These are phyloP conservation scores for Hirtodrosophila duncani DNA, from an alignment of 2,888 invertebrate species.

Conservation along the genomic window DNA sequence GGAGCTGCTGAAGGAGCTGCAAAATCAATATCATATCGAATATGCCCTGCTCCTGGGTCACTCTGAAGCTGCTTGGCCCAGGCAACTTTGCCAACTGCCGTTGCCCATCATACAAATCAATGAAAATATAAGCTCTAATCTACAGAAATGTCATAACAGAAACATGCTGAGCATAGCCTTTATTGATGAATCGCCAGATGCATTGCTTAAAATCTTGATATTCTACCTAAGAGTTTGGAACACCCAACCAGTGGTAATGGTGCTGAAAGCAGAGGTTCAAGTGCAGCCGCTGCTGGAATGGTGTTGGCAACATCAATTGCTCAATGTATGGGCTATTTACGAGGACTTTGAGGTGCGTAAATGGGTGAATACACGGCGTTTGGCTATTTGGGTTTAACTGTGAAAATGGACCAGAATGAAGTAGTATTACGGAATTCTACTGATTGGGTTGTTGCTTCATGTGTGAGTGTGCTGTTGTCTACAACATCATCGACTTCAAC, in stretches of 20 bases:
- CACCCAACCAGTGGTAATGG: slow-evolving; percentile 17
- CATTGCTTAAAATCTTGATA: slow-evolving; percentile 3
- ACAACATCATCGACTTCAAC: neutral
- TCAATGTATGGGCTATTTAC: slow-evolving; percentile 55
- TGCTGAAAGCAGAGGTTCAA: neutral
- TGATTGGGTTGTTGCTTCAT: no score
- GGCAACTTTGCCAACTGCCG: slow-evolving; percentile 8
- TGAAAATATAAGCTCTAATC: neutral
- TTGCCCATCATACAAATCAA: slow-evolving; percentile 23
- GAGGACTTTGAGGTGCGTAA: slow-evolving; percentile 49
- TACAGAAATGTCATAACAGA: slow-evolving; percentile 8
- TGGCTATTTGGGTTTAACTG: neutral
- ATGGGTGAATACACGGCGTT: neutral
- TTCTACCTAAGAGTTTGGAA: slow-evolving; percentile 18
- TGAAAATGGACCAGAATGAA: no score
- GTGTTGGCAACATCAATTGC: slow-evolving; percentile 50
- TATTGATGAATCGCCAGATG: slow-evolving; percentile 5
- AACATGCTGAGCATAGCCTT: slow-evolving; percentile 23
- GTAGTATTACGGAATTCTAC: no score
- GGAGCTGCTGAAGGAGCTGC: slow-evolving; percentile 43
- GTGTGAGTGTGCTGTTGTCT: no score
- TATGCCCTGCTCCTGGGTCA: slow-evolving; percentile 43
- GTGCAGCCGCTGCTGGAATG: slow-evolving; percentile 33
- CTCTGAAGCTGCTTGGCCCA: slow-evolving; percentile 13
- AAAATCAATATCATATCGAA: slow-evolving; percentile 37